phyloP scores from a whole-genome alignment of 2,113 vertebrate genomes.

The Balaeniceps rex region DNA sequence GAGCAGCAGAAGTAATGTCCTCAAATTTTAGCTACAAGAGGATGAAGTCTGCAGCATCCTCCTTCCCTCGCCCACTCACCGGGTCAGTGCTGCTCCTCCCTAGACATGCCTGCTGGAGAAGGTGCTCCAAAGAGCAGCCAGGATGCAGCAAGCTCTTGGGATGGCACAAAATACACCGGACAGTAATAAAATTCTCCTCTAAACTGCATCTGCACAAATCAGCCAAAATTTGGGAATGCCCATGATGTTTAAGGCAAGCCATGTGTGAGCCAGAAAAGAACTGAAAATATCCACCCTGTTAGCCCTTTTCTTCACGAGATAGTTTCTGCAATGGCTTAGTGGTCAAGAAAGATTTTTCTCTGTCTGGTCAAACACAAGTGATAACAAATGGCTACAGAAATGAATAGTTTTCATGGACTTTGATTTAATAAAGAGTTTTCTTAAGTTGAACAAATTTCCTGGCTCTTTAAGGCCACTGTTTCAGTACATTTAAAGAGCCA shows the following conservation, averaged over 20 bases:
- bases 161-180: background rate
- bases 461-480: background rate
- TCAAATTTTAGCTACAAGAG: background rate
- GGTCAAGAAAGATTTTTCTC: background rate
- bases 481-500: background rate
- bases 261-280: background rate
- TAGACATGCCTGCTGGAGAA: too few relatives aligned
- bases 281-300: background rate
- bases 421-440: background rate
- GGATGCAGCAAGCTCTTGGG: background rate
- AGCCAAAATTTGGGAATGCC: background rate
- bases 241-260: background rate
- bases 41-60: background rate
- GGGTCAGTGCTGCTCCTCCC: background rate
- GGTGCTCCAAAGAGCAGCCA: background rate
- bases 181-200: background rate
- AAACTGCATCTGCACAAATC: background rate
- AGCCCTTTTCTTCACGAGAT: background rate
- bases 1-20: background rate
- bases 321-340: background rate
- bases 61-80: background rate
- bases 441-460: background rate
- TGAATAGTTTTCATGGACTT: rapidly evolving
- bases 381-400: background rate
- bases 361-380: background rate